A percentile compares a stretch with the other conserved stretches of the same genome.
These are phyloP conservation scores for Andrena trimmerana DNA, from an alignment of 2,888 invertebrate species.

Conservation along the genomic window DNA sequence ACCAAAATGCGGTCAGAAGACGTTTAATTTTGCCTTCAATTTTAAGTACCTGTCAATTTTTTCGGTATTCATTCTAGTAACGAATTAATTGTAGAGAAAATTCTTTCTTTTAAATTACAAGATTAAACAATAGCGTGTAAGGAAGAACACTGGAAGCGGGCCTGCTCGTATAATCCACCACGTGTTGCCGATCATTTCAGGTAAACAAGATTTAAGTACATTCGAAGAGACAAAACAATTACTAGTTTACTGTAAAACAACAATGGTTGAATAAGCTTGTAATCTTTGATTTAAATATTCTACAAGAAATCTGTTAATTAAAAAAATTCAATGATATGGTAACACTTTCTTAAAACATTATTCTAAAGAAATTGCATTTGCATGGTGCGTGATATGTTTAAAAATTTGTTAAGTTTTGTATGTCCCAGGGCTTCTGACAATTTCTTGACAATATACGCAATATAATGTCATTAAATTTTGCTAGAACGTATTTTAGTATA, in stretches of 20 bases:
- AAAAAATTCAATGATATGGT: background rate
- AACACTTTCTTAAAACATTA: background rate
- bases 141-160: background rate
- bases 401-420: background rate
- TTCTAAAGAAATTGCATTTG: background rate
- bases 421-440: background rate
- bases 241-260: background rate
- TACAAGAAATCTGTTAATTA: background rate
- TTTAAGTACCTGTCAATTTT: background rate
- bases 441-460: background rate
- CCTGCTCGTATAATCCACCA: background rate
- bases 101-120: background rate
- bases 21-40: background rate
- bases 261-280: background rate
- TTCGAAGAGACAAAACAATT: too few relatives aligned
- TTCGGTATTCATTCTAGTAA: background rate
- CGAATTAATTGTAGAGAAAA: background rate
- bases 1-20: constrained; percentile 1
- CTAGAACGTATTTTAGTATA: background rate
- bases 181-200: background rate
- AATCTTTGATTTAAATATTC: background rate
- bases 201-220: too few relatives aligned
- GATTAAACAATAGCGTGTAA: background rate
- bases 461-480: background rate
- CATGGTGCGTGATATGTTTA: background rate